Conservation (phyloP, 53 echinoderm and acorn worm genomes). For the Arbacia lixula region DNA sequence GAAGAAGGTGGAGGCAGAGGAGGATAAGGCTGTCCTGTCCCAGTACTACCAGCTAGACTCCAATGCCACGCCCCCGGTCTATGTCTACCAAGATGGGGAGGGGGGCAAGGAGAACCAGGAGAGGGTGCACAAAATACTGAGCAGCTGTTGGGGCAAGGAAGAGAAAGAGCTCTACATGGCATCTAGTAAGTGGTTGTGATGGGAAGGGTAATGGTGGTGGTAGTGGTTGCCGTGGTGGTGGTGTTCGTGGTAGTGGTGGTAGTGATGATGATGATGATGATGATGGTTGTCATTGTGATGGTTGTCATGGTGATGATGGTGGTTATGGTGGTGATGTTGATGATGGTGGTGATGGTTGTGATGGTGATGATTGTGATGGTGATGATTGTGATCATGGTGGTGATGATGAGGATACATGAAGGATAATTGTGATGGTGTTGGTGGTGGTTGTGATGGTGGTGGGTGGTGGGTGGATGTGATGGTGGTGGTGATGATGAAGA, state of each 20-base stretch:
- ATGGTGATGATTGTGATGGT: conserved; percentile 30
- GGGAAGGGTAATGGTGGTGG: not conserved
- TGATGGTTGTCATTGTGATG: not conserved
- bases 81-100: conserved; percentile 66
- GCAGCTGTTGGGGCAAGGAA: conserved; percentile 88
- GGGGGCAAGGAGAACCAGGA: conserved; percentile 67
- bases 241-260: not conserved
- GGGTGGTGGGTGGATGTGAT: not conserved
- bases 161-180: conserved; percentile 95
- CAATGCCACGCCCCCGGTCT: conserved; percentile 88
- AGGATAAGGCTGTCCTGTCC: conserved; percentile 71
- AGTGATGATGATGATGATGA: conserved; percentile 20
- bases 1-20: conserved; percentile 72
- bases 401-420: not conserved
- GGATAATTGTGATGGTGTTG: conserved; percentile 19
- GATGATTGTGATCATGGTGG: not conserved
- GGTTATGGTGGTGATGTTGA: not conserved
- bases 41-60: conserved; percentile 84
- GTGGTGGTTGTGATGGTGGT: not conserved
- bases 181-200: conserved; percentile 59
- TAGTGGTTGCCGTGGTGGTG: not conserved
- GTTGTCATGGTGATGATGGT: not conserved
- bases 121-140: conserved; percentile 81
- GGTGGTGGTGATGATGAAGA: not conserved
- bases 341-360: conserved; percentile 13